Conservation (phyloP, 2,888 invertebrate species). For the Hirtodrosophila histrioides region DNA sequence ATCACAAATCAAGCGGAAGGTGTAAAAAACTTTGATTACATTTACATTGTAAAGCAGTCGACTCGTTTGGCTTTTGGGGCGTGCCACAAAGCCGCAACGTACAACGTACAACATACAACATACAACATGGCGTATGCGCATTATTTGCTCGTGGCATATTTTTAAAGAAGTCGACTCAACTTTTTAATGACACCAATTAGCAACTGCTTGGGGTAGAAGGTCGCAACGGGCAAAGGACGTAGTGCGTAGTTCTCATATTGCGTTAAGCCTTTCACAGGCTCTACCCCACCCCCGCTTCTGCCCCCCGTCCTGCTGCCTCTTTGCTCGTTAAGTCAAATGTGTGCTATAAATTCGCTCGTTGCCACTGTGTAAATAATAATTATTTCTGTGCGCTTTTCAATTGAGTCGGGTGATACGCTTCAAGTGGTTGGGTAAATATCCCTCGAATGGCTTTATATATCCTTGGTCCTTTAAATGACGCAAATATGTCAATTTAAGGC, state of each 20-base stretch:
- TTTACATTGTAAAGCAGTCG: constrained; percentile 72
- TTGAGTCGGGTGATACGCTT: constrained; percentile 24
- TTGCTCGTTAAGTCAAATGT: constrained; percentile 62
- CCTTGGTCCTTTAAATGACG: constrained; percentile 1
- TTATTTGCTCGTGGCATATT: constrained; percentile 43
- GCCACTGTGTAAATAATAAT: constrained; percentile 74
- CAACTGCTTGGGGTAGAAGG: constrained; percentile 15
- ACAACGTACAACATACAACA: constrained; percentile 9
- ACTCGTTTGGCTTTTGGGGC: background rate
- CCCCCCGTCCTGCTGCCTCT: background rate
- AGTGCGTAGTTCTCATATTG: constrained; percentile 4
- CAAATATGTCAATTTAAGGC: background rate
- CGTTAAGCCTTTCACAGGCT: constrained; percentile 37
- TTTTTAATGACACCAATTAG: constrained; percentile 79
- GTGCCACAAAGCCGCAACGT: no score
- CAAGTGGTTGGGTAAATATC: constrained; percentile 32
- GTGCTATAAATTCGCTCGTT: constrained; percentile 55
- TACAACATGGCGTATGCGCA: constrained; percentile 50
- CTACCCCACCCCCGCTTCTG: background rate
- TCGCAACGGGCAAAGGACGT: background rate
- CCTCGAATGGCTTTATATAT: constrained; percentile 5
- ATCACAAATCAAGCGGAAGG: constrained; percentile 72
- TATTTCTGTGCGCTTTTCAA: constrained; percentile 61
- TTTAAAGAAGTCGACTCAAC: constrained; percentile 51
- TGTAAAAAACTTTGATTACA: constrained; percentile 74